phyloP scores from a whole-genome alignment of 2,113 vertebrate species.

The Sclerurus mexicanus region DNA sequence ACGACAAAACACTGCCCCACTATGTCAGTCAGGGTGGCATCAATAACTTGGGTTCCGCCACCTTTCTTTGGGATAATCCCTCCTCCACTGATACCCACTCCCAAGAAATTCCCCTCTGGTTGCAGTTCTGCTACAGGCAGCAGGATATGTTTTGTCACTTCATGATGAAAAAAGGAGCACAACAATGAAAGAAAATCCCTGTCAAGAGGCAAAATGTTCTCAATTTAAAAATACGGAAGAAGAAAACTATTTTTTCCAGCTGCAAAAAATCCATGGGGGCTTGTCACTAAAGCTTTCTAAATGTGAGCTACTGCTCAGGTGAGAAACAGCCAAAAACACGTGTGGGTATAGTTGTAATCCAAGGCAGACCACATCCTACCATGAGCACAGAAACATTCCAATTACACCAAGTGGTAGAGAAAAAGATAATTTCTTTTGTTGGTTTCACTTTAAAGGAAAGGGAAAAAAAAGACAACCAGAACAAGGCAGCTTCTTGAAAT shows the following conservation, averaged over 20 bases:
- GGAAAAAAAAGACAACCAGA: not conserved
- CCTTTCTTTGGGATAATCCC: not conserved
- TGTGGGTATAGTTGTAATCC: not conserved
- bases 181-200: not conserved
- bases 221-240: not conserved
- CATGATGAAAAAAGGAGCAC: not conserved
- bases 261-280: not conserved
- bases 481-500: not conserved
- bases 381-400: not conserved
- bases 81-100: not conserved
- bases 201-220: not conserved
- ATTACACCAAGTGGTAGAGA: not conserved
- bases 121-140: not conserved
- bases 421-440: constrained; percentile 32
- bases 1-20: not conserved
- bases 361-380: not conserved
- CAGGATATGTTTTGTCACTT: not conserved
- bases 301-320: not conserved
- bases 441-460: not conserved
- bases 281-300: not conserved
- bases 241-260: not conserved
- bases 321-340: not conserved
- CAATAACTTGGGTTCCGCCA: accelerated
- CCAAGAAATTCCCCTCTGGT: not conserved
- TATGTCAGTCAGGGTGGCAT: accelerated